Conservation (phyloP, 2,888 invertebrate genomes). For the Danaus chrysippus region DNA sequence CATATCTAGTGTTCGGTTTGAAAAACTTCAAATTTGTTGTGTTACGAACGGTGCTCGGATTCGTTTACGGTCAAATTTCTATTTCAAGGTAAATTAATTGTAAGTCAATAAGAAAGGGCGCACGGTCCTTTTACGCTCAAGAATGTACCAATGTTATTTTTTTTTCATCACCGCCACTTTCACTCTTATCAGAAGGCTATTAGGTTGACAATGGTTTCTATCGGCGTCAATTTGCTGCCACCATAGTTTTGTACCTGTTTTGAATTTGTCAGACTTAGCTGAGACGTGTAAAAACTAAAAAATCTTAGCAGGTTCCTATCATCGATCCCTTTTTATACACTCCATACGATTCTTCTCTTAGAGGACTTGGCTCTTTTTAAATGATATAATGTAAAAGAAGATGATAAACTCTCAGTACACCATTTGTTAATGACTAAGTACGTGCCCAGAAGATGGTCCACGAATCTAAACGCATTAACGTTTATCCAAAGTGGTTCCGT, state of each 20-base stretch:
- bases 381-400: no score
- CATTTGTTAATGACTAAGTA: no score
- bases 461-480: background rate
- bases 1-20: background rate
- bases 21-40: background rate
- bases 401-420: no score
- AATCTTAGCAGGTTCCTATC: no score
- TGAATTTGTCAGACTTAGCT: conserved; percentile 1
- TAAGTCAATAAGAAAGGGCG: conserved; percentile 24
- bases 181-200: conserved; percentile 4
- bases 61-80: conserved; percentile 16
- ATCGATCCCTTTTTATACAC: no score
- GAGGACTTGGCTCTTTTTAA: no score
- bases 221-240: background rate
- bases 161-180: conserved; percentile 9
- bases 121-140: conserved; percentile 21
- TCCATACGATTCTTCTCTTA: no score
- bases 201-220: background rate
- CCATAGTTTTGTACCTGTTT: background rate
- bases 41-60: conserved; percentile 8
- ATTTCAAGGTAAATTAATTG: conserved; percentile 28
- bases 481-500: background rate
- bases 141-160: conserved; percentile 18
- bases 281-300: background rate
- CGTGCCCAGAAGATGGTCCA: no score